phyloP scores from a whole-genome alignment of 2,888 invertebrate species.

The Strigamia transsilvanica region DNA sequence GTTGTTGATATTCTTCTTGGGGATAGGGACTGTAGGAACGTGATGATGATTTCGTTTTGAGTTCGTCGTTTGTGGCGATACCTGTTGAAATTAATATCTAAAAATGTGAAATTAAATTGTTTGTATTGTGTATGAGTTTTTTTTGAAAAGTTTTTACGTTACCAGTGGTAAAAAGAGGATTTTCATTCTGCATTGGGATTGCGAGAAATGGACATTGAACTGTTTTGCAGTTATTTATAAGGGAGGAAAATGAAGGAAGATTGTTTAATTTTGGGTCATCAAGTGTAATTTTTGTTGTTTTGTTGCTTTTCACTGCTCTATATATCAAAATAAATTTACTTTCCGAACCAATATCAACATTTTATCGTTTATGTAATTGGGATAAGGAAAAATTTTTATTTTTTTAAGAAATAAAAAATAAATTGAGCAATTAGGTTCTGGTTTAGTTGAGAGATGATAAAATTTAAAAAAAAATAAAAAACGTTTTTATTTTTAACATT shows the following conservation, averaged over 20 bases:
- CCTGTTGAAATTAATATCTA: neutral
- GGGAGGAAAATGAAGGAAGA: neutral
- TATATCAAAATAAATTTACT: conserved; percentile 1
- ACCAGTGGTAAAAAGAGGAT: neutral
- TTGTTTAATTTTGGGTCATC: neutral
- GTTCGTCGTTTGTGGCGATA: neutral
- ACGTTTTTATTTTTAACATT: too few species aligned
- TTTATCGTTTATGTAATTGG: too few species aligned
- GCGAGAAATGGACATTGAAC: neutral
- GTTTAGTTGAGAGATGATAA: too few species aligned
- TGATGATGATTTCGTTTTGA: neutral
- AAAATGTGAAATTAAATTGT: neutral
- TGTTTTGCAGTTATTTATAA: neutral
- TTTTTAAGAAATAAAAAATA: too few species aligned
- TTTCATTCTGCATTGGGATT: neutral
- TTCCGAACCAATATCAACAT: neutral
- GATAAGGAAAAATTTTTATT: neutral
- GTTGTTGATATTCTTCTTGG: neutral
- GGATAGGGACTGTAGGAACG: neutral
- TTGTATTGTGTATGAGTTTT: too few species aligned
- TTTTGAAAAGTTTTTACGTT: neutral
- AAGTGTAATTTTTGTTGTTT: neutral
- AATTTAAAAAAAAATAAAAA: too few species aligned
- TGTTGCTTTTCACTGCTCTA: neutral
- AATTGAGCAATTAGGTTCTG: too few species aligned